A percentile compares a stretch with the other conserved stretches of the same genome.
These are phyloP conservation scores for Cynocephalus volans DNA, from an alignment of 2,113 vertebrate species.

Conservation along the genomic window DNA sequence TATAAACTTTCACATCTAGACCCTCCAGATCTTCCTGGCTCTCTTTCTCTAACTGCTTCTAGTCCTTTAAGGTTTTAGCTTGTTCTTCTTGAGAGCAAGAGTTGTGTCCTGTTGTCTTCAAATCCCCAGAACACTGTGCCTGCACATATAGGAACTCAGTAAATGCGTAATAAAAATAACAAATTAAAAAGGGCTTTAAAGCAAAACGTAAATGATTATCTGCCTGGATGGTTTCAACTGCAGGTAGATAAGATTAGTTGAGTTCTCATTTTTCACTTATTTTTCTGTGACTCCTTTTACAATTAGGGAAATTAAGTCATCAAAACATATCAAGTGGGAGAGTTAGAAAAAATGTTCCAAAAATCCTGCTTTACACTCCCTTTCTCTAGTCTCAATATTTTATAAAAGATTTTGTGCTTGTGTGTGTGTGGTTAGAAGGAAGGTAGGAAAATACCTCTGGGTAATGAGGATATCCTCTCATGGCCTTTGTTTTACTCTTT, in stretches of 20 bases:
- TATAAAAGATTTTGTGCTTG: neutral
- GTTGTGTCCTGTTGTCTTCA: neutral
- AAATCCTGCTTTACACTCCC: neutral
- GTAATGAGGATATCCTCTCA: neutral
- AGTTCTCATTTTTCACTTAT: conserved; percentile 24
- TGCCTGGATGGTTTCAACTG: neutral
- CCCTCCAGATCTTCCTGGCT: neutral
- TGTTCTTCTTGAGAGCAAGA: neutral
- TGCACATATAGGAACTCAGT: neutral
- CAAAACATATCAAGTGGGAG: neutral
- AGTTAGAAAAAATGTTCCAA: neutral
- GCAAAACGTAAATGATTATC: neutral
- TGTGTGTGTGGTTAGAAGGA: neutral
- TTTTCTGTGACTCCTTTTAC: neutral
- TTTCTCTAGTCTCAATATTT: conserved; percentile 17
- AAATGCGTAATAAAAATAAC: neutral
- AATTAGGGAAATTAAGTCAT: neutral
- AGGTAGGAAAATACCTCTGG: conserved; percentile 21
- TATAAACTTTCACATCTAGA: neutral
- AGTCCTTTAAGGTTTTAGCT: neutral
- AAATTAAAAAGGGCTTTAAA: neutral
- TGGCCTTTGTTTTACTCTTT: conserved; percentile 63
- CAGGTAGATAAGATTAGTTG: neutral
- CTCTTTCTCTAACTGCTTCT: neutral
- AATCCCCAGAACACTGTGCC: neutral